Base-by-base conservation (phyloP, 2,888 invertebrate species). In the Troglohyphantes excavatus region DNA sequence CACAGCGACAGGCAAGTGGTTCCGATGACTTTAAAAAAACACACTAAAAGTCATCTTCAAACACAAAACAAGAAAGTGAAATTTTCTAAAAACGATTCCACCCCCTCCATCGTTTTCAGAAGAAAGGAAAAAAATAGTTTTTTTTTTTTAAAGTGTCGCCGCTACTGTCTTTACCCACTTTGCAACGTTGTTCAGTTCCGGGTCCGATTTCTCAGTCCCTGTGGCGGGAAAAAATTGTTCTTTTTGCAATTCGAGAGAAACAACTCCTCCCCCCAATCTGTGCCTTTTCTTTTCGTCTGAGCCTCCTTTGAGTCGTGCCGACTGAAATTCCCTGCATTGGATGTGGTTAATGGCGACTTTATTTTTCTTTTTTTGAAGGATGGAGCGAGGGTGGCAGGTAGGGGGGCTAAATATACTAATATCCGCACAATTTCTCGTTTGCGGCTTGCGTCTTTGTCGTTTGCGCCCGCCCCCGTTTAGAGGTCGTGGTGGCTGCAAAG, bases 131-230 rank as follows among this genome's bases (percentile, higher is more conserved):
- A 43, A 39, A 33, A 46, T 7, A 7, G 21, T 11, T 39, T 63
- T 72, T 72, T 82, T 33, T 23, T 27, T n/a, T 6, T n/a, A 21
- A 11, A 27, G 84, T 39, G 73, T 72, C 63, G 72, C 19, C 67
- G 86, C 86, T 86, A 70, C 86, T 86, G 86, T 87, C 86, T 87
- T 70, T 87, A 87, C 86, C 86, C 73, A 87, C 86, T 87, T 86
- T 87, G 70, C 86, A 76, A 79, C 53, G 65, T 27, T 79, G 65
- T 79, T 79, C 65, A 61, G 75, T 65, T 46, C 46, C 63, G 86
- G 70, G 21, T 87, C 79, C 72, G 72, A 87, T 87, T 87, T 72
- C 86, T 21, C n/a, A 53, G 43, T 33, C n/a, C 23, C 27, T 21
- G 85, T 65, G 65, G 85, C 76, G 76, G 67, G 43, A 61, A 85